These are phyloP conservation scores for Oryctolagus cuniculus DNA, from an alignment of 2,113 vertebrate species.

Conservation along the genomic window DNA sequence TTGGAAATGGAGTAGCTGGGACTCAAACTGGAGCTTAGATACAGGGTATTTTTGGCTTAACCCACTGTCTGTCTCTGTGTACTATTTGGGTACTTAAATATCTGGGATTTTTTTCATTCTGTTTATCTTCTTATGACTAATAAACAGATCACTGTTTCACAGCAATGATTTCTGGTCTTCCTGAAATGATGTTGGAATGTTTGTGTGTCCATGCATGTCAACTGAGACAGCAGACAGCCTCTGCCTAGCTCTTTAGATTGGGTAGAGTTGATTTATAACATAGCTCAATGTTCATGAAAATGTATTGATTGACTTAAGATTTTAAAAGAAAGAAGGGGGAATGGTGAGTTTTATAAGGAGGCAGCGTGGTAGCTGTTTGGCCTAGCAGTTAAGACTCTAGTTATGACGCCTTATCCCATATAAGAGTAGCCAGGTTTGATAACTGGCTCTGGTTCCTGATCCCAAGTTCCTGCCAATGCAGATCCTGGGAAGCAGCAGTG, in stretches of 20 bases:
- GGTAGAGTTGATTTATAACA: not conserved
- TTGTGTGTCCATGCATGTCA: no score
- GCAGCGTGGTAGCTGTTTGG: no score
- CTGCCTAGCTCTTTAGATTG: not conserved
- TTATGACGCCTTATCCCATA: no score
- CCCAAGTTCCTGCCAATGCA: no score
- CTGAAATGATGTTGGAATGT: not conserved
- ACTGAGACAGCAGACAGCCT: not conserved
- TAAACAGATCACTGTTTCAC: not conserved
- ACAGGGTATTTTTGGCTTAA: no score
- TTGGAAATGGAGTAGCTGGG: no score
- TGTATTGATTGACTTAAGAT: not conserved
- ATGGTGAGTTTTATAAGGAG: not conserved
- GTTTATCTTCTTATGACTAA: not conserved
- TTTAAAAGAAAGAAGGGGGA: not conserved
- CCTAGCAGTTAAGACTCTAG: no score
- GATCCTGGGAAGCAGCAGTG: no score
- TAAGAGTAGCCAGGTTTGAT: no score
- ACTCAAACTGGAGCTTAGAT: no score
- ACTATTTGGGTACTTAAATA: not conserved
- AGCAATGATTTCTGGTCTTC: not conserved
- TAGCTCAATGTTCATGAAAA: not conserved
- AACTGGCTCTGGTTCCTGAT: no score
- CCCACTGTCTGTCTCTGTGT: no score
- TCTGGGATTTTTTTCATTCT: not conserved